These are phyloP conservation scores for Blastobasis lacticolella DNA, from an alignment of 2,888 invertebrate genomes.

Conservation along the genomic window DNA sequence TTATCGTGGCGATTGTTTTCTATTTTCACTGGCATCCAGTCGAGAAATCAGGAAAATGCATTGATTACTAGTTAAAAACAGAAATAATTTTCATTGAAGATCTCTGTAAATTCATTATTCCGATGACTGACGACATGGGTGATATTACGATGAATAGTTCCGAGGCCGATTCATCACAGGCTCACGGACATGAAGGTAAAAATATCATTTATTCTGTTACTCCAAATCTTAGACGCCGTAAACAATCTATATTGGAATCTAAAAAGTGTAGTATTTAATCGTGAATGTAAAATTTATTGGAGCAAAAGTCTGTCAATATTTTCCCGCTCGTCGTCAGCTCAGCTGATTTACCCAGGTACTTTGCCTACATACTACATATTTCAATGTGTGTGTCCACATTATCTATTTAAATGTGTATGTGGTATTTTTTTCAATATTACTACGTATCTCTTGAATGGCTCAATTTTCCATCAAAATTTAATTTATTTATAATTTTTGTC, in stretches of 20 bases:
- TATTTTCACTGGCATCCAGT: too few relatives aligned
- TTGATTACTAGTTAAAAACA: too few relatives aligned
- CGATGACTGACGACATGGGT: slow-evolving; percentile 49
- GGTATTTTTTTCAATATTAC: too few relatives aligned
- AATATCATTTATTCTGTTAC: slow-evolving; percentile 27
- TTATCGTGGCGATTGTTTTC: too few relatives aligned
- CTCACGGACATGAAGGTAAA: slow-evolving; percentile 60
- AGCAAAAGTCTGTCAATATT: background rate
- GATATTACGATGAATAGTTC: slow-evolving; percentile 50
- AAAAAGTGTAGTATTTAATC: background rate
- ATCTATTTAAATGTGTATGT: background rate
- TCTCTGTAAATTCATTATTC: slow-evolving; percentile 12
- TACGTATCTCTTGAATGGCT: too few relatives aligned
- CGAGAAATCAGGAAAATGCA: too few relatives aligned
- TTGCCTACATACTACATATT: background rate
- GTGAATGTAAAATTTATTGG: background rate
- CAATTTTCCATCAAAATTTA: background rate
- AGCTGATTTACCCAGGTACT: background rate
- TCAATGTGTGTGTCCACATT: background rate
- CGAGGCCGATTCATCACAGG: slow-evolving; percentile 58
- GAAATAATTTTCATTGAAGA: background rate
- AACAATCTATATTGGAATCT: background rate
- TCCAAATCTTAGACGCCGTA: too few relatives aligned
- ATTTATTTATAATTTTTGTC: background rate
- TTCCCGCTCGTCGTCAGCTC: background rate